These are phyloP conservation scores for Phthorimaea operculella DNA, from an alignment of 1,140 invertebrate species.

Conservation along the genomic window DNA sequence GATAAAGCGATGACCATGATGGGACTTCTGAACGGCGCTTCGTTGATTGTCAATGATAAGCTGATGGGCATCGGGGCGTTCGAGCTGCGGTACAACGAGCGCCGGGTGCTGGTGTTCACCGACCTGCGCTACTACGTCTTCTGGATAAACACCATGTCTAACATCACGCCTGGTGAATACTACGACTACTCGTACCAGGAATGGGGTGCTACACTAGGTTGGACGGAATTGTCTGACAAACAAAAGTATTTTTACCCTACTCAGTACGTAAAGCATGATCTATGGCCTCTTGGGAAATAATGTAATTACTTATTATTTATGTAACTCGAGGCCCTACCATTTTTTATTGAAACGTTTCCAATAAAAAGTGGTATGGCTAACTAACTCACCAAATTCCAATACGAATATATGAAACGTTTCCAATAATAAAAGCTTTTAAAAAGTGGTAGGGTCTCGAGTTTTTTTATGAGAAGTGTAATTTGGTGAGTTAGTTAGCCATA, in stretches of 20 bases:
- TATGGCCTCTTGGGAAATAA: conserved; percentile 25
- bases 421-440: no score
- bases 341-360: no score
- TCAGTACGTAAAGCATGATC: conserved; percentile 17
- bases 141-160: conserved; percentile 21
- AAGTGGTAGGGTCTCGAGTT: no score
- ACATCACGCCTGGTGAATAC: conserved; percentile 29
- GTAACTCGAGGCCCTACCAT: no score
- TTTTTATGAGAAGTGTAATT: no score
- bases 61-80: conserved; percentile 36
- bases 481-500: no score
- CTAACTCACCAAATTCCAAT: no score
- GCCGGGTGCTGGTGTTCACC: conserved; percentile 38
- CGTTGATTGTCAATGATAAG: conserved; percentile 12
- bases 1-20: neutral
- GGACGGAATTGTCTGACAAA: no score
- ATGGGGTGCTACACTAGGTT: conserved; percentile 19
- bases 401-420: no score
- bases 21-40: conserved; percentile 31
- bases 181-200: conserved; percentile 47
- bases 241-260: conserved; percentile 22
- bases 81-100: conserved; percentile 45
- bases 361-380: no score
- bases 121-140: conserved; percentile 39
- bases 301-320: neutral